Evolutionary conservation across 2,888 invertebrate species (phyloP).

Genomic region (Tupiocoris notatus): DNA sequence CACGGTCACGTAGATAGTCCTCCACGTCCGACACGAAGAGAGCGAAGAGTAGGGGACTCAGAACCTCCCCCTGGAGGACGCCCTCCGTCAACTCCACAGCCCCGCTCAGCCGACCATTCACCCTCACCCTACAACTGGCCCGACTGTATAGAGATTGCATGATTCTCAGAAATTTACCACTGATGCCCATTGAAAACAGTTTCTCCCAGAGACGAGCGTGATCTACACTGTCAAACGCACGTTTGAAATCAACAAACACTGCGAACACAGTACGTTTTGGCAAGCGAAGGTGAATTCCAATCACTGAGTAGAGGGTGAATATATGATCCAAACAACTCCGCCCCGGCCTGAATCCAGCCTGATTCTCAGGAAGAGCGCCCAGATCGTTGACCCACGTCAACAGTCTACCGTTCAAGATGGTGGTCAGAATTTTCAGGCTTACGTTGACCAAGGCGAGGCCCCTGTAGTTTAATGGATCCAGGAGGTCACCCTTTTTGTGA

Average conservation of each 20-base stretch:
- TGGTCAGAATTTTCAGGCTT: not conserved
- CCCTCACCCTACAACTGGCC: slow-evolving; percentile 1
- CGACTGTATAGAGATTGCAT: not conserved
- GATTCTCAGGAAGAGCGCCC: too few relatives aligned
- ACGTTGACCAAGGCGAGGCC: slow-evolving; percentile 5
- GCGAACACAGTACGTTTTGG: too few relatives aligned
- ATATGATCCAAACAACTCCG: too few relatives aligned
- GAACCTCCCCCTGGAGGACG: too few relatives aligned
- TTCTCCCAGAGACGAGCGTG: not conserved
- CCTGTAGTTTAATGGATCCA: slow-evolving; percentile 14
- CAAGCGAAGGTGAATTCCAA: too few relatives aligned
- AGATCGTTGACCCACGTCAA: not conserved
- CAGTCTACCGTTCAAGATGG: not conserved
- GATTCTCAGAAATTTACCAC: slow-evolving; percentile 3
- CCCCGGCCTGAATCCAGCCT: too few relatives aligned
- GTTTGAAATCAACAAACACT: slow-evolving; percentile 4
- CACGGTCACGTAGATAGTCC: not conserved
- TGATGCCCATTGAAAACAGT: not conserved
- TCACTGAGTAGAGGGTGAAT: too few relatives aligned
- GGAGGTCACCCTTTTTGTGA: slow-evolving; percentile 19
- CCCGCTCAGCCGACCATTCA: not conserved
- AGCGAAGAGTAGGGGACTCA: slow-evolving; percentile 11
- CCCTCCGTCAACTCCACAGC: slow-evolving; percentile 4
- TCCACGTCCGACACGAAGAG: slow-evolving; percentile 13
- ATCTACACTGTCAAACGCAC: not conserved